phyloP scores from a whole-genome alignment of 1,140 invertebrate genomes.

The Drosophila persimilis region DNA sequence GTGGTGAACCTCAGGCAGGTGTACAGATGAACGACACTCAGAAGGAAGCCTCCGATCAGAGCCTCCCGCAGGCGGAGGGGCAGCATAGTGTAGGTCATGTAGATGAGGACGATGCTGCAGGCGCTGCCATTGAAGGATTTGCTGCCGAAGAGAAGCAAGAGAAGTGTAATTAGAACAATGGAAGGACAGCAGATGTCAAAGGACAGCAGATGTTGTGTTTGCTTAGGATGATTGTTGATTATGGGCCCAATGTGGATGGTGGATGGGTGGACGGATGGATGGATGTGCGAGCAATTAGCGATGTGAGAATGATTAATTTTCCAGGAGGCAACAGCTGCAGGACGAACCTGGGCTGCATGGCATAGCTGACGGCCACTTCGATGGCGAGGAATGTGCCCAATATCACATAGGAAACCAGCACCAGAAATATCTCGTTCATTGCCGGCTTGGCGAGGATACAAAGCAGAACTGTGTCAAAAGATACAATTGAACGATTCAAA shows the following conservation, averaged over 20 bases:
- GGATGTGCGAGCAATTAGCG: constrained; percentile 60
- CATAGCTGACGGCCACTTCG: constrained; percentile 85
- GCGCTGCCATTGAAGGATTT: constrained; percentile 82
- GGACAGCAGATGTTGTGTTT: constrained; percentile 26
- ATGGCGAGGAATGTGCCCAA: constrained; percentile 88
- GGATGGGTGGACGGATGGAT: constrained; percentile 3
- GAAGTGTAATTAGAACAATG: constrained; percentile 24
- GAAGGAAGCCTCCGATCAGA: constrained; percentile 87
- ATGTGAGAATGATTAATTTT: constrained; percentile 63
- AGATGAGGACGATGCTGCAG: constrained; percentile 88
- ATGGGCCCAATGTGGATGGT: background rate
- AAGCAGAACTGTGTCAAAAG: constrained; percentile 85
- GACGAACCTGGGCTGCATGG: constrained; percentile 84
- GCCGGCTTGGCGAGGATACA: constrained; percentile 90
- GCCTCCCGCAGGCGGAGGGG: constrained; percentile 92
- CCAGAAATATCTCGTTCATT: constrained; percentile 94
- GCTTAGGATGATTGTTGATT: constrained; percentile 13
- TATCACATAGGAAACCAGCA: constrained; percentile 92
- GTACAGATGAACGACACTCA: constrained; percentile 88
- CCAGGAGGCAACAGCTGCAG: constrained; percentile 39
- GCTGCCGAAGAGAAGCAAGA: constrained; percentile 39
- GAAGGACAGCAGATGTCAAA: background rate
- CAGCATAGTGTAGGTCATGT: constrained; percentile 93
- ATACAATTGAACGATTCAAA: constrained; percentile 20
- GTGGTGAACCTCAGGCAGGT: constrained; percentile 66